A percentile compares a stretch with the other conserved stretches of the same genome.
Evolutionary conservation across 2,888 invertebrate species (phyloP).

Genomic region (Sarcophaga rosellei): DNA sequence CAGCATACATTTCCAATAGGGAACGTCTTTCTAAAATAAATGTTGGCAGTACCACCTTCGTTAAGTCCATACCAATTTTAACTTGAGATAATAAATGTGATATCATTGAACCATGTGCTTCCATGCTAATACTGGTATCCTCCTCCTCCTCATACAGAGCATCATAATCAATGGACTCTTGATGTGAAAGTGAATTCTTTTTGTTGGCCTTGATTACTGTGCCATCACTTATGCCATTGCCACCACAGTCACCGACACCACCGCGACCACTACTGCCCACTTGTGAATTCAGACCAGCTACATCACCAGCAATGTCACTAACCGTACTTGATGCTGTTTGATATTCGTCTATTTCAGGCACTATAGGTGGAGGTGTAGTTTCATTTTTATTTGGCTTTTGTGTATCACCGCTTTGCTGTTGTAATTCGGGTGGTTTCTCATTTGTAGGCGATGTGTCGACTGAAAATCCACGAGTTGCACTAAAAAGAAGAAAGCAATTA

Average conservation of each 20-base stretch:
- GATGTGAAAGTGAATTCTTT: slow-evolving; percentile 73
- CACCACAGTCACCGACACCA: slow-evolving; percentile 3
- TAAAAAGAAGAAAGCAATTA: slow-evolving; percentile 57
- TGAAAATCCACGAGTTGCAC: slow-evolving; percentile 79
- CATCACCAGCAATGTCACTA: slow-evolving; percentile 63
- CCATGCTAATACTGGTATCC: slow-evolving; percentile 95
- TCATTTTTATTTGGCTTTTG: slow-evolving; percentile 62
- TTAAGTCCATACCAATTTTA: slow-evolving; percentile 99
- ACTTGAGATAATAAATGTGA: slow-evolving; percentile 98
- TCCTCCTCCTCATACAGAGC: slow-evolving; percentile 95
- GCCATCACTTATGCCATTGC: no score
- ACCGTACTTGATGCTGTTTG: slow-evolving; percentile 73
- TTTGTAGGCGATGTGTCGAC: slow-evolving; percentile 78
- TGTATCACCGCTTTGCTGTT: slow-evolving; percentile 54
- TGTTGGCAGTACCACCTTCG: slow-evolving; percentile 97
- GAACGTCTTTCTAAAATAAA: slow-evolving; percentile 99
- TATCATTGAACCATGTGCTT: slow-evolving; percentile 98
- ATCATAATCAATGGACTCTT: slow-evolving; percentile 90
- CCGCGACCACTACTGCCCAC: slow-evolving; percentile 5
- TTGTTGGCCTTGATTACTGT: neutral
- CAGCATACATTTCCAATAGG: slow-evolving; percentile 99
- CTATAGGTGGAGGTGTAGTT: slow-evolving; percentile 67
- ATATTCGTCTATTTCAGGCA: slow-evolving; percentile 77
- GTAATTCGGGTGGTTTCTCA: slow-evolving; percentile 73
- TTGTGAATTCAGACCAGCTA: slow-evolving; percentile 40